Conservation (phyloP, 2,113 vertebrate species). For the Carassius carassius region DNA sequence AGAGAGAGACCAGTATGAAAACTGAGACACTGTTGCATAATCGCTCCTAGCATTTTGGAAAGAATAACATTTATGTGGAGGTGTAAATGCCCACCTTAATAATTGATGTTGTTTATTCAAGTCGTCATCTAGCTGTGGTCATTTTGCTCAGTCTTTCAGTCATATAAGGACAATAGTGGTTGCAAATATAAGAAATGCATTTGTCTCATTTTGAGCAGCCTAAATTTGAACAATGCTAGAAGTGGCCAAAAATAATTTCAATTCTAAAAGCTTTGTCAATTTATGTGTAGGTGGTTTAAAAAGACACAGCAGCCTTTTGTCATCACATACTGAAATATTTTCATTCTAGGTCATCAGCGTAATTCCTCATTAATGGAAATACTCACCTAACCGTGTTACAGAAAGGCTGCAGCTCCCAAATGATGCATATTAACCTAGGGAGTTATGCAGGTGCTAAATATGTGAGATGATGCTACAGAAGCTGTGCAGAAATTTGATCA, state of each 20-base stretch:
- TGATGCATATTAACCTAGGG: not conserved
- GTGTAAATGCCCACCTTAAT: constrained; percentile 16
- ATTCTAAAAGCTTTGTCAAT: not conserved
- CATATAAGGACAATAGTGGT: not conserved
- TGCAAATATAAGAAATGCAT: not conserved
- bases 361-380: constrained; percentile 6
- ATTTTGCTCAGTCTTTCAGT: not conserved
- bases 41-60: not conserved
- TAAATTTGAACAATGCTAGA: not conserved
- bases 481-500: not conserved
- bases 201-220: not conserved
- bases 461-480: not conserved
- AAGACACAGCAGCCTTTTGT: not conserved
- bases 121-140: not conserved
- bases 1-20: not conserved
- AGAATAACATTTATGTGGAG: constrained; percentile 4
- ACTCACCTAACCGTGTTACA: constrained; percentile 24
- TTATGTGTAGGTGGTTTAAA: not conserved
- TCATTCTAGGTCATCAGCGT: constrained; percentile 15
- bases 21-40: constrained; percentile 11
- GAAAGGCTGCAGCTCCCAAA: constrained; percentile 3
- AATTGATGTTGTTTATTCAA: constrained; percentile 9
- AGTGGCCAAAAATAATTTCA: not conserved
- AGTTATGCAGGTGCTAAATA: constrained; percentile 27
- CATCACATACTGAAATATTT: constrained; percentile 16